Base-by-base conservation (phyloP, 2,888 invertebrate genomes). In the Microplitis deprimator region DNA sequence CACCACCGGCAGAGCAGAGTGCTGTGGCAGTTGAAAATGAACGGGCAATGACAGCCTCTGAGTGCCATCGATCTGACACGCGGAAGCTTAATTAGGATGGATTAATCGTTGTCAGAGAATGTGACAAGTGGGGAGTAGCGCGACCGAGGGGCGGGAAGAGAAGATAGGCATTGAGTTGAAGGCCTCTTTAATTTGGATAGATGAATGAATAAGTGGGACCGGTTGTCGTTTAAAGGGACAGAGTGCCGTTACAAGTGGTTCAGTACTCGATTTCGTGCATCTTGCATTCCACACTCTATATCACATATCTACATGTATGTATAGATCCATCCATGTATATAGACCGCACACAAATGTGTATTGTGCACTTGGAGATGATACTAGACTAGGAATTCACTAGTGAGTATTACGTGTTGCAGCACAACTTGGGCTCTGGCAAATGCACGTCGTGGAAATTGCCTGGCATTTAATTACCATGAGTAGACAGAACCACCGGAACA, bases 401-500 rank as follows among this genome's bases (percentile, higher is more conserved):
- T n/a, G 38, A 40, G 73, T 64, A 62, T 76, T 74, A 72, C 72
- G 68, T 73, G 79, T 77, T 68, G 70, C 67, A 68, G 62, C 75
- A 77, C 72, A 74, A 75, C 73, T 76, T 60, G 29, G 70, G 82
- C 86, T 87, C 85, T 83, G 81, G 83, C 84, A 81, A 86, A 85
- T 87, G 86, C 86, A 87, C 84, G 84, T 85, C 82, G 83, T 84
- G 85, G 85, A 88, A 89, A 89, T 89, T 87, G 87, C 85, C 85
- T 86, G 87, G 87, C 88, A 89, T 89, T 89, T 89, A 89, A 89
- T 89, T 89, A 89, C 87, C 86, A 84, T 83, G 87, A 88, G 87
- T 88, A 88, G 86, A 84, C 85, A 86, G 84, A 80, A 81, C 83
- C 79, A 68, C 74, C 61, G 38, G 13, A 74, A 68, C 39, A 68